Percentiles rank a stretch among this genome's conserved stretches.
These are phyloP conservation scores for Epirrita christyi DNA, from an alignment of 2,888 invertebrate genomes.

Conservation along the genomic window DNA sequence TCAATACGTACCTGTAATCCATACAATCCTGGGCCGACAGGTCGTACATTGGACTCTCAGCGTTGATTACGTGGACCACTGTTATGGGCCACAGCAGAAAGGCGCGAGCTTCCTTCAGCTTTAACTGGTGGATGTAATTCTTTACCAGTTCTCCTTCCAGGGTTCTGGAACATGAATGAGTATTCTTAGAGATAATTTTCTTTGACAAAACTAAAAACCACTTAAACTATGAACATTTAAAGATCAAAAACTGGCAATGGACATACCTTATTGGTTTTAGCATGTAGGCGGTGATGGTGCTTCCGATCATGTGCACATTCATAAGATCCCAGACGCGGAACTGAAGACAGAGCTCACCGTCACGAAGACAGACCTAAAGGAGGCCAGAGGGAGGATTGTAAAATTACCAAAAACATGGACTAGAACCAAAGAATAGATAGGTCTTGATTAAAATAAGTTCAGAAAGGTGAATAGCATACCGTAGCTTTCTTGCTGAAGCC, in stretches of 20 bases:
- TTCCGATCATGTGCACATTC: slow-evolving; percentile 91
- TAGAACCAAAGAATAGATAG: not conserved
- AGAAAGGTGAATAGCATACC: slow-evolving; percentile 68
- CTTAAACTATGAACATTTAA: no score
- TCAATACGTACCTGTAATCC: slow-evolving; percentile 79
- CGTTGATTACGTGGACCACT: slow-evolving; percentile 92
- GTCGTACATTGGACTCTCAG: slow-evolving; percentile 90
- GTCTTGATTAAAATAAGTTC: no score
- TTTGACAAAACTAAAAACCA: not conserved
- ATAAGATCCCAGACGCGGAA: slow-evolving; percentile 93
- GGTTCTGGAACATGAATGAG: slow-evolving; percentile 51
- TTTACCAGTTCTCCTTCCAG: slow-evolving; percentile 90
- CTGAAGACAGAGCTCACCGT: slow-evolving; percentile 91
- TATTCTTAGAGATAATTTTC: not conserved
- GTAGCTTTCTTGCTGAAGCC: slow-evolving; percentile 92
- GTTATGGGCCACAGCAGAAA: slow-evolving; percentile 95
- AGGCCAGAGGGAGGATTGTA: not conserved
- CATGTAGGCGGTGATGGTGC: slow-evolving; percentile 89
- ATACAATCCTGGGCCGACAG: slow-evolving; percentile 91
- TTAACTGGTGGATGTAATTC: slow-evolving; percentile 89
- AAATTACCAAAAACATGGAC: not conserved
- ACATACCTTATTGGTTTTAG: slow-evolving; percentile 79
- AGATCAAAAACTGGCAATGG: not conserved
- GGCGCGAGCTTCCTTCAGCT: slow-evolving; percentile 87
- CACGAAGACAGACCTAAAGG: slow-evolving; percentile 89